phyloP scores from a whole-genome alignment of 2,888 invertebrate species.

The Slavum lentiscoides region DNA sequence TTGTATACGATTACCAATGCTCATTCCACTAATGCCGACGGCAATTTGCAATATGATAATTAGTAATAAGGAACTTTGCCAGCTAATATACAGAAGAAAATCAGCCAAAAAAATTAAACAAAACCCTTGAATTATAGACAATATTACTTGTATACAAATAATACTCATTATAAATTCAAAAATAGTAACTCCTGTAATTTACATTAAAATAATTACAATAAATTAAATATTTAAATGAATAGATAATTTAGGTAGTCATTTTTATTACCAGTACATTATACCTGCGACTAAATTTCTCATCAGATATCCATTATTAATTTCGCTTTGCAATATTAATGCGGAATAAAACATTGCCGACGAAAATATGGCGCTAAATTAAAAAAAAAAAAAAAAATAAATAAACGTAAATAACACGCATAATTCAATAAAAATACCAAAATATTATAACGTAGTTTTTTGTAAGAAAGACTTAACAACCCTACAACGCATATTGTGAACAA shows the following conservation, averaged over 20 bases:
- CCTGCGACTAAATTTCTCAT: constrained; percentile 33
- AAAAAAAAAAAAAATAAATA: background rate
- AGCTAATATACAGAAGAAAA: constrained; percentile 10
- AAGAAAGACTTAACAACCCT: too few relatives aligned
- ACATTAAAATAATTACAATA: background rate
- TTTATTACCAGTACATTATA: background rate
- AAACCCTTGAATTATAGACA: constrained; percentile 39
- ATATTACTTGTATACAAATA: background rate
- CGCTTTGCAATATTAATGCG: constrained; percentile 14
- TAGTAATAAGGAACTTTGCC: constrained; percentile 31
- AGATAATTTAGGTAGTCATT: background rate
- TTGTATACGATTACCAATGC: constrained; percentile 33
- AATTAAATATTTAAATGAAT: too few relatives aligned
- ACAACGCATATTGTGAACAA: too few relatives aligned
- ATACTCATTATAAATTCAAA: constrained; percentile 34
- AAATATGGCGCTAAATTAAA: constrained; percentile 36
- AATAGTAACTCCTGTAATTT: constrained; percentile 34
- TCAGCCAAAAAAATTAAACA: constrained; percentile 16
- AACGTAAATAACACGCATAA: background rate
- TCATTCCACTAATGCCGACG: constrained; percentile 32
- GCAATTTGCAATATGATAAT: constrained; percentile 15
- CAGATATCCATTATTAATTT: constrained; percentile 42
- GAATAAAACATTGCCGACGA: constrained; percentile 34
- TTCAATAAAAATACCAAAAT: background rate
- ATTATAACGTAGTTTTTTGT: too few relatives aligned